A percentile compares a stretch with the other conserved stretches of the same genome.
Evolutionary conservation across 2,797 vertebrate species (phyloP).

Genomic region (Tenualosa ilisha): DNA sequence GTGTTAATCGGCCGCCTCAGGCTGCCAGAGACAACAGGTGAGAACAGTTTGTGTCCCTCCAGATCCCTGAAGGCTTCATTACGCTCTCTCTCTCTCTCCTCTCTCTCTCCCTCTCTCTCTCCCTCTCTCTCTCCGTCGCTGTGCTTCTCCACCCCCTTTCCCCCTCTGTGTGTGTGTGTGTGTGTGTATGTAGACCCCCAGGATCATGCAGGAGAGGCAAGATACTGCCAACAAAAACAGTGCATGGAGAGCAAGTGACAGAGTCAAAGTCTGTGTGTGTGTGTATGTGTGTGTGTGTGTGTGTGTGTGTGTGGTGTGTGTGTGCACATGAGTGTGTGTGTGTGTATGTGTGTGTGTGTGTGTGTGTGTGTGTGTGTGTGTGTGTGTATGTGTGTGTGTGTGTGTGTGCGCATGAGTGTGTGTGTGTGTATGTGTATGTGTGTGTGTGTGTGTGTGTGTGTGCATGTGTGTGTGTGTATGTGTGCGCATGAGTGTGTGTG

Average conservation of each 20-base stretch:
- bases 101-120: neutral
- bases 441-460: neutral
- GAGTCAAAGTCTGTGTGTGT: neutral
- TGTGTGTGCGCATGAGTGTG: too few species aligned
- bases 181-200: neutral
- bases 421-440: neutral
- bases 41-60: constrained; percentile 76
- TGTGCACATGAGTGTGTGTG: too few species aligned
- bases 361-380: too few species aligned
- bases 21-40: constrained; percentile 81
- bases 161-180: constrained; percentile 9
- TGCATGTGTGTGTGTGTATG: neutral
- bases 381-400: neutral
- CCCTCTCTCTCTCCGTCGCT: neutral
- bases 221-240: neutral
- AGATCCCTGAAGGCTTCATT: constrained; percentile 64
- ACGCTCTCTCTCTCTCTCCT: constrained; percentile 15
- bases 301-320: neutral
- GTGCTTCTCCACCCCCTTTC: neutral
- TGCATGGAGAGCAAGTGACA: neutral
- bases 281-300: neutral
- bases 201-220: neutral
- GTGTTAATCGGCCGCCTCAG: constrained; percentile 73
- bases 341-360: neutral
- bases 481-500: neutral